Conservation (phyloP, 2,888 invertebrate genomes). For the Cheilosia vernalis region DNA sequence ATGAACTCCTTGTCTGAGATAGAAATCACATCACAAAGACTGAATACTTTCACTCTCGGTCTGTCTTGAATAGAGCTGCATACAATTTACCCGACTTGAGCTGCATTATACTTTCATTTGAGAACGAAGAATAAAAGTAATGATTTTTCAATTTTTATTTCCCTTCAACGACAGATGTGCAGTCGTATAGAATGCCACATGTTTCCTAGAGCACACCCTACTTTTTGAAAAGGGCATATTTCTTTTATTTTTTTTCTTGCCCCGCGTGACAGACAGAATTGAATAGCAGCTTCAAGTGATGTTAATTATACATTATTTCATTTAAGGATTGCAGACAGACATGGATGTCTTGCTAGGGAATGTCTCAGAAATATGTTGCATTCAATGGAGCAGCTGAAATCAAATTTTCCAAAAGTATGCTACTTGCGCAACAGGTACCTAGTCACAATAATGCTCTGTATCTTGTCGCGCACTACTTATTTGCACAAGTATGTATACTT, state of each 20-base stretch:
- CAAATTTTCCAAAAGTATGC: neutral
- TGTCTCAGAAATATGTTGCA: constrained; percentile 26
- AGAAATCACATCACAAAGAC: neutral
- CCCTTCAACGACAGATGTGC: constrained; percentile 57
- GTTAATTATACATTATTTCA: constrained; percentile 66
- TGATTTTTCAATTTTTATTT: constrained; percentile 16
- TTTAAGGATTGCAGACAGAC: constrained; percentile 63
- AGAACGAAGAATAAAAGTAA: constrained; percentile 22
- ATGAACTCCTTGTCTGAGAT: constrained; percentile 7
- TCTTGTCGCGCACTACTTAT: constrained; percentile 15
- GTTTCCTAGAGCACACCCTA: constrained; percentile 56
- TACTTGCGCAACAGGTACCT: constrained; percentile 46
- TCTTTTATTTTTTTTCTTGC: neutral
- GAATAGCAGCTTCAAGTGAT: constrained; percentile 53
- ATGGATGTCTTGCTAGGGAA: constrained; percentile 23
- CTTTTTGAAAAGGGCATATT: constrained; percentile 19
- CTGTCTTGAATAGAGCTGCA: constrained; percentile 1
- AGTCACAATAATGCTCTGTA: neutral
- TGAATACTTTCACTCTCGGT: constrained; percentile 45
- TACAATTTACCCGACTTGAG: constrained; percentile 14
- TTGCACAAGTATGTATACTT: constrained; percentile 12
- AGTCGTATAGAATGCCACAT: constrained; percentile 48
- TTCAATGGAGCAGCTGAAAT: constrained; percentile 37
- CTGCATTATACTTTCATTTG: constrained; percentile 10
- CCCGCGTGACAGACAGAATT: constrained; percentile 43